phyloP scores from a whole-genome alignment of 1,140 invertebrate genomes.

The Philaenus spumarius region DNA sequence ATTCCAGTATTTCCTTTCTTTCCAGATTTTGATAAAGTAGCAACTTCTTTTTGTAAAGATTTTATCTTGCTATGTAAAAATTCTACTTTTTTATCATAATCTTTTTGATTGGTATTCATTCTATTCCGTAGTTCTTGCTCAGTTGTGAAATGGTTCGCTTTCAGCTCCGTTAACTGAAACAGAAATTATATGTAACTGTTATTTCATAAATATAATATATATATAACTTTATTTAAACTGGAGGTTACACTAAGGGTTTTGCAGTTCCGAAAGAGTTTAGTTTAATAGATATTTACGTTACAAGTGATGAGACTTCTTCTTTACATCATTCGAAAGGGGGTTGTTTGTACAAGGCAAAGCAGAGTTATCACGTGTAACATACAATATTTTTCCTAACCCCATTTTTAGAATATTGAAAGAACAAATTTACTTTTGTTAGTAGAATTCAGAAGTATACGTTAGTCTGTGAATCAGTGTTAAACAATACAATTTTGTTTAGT shows the following conservation, averaged over 20 bases:
- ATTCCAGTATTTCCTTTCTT: conserved; percentile 45
- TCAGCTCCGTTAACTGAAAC: conserved; percentile 82
- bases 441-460: too few relatives aligned
- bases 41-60: conserved; percentile 72
- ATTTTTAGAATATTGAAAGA: too few relatives aligned
- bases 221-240: neutral
- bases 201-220: neutral
- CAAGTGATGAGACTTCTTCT: neutral
- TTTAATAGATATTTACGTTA: neutral
- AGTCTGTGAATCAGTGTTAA: too few relatives aligned
- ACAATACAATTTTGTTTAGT: too few relatives aligned
- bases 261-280: neutral
- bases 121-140: conserved; percentile 80
- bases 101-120: conserved; percentile 72
- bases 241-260: neutral
- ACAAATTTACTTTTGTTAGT: too few relatives aligned
- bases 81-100: conserved; percentile 72
- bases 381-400: too few relatives aligned
- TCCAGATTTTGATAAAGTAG: conserved; percentile 69
- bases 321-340: neutral
- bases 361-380: neutral
- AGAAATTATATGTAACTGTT: conserved; percentile 11
- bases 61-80: conserved; percentile 72
- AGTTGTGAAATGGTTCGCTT: conserved; percentile 82
- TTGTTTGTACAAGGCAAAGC: neutral